Base-by-base conservation (phyloP, 2,888 invertebrate genomes). In the Chironomus riparius region DNA sequence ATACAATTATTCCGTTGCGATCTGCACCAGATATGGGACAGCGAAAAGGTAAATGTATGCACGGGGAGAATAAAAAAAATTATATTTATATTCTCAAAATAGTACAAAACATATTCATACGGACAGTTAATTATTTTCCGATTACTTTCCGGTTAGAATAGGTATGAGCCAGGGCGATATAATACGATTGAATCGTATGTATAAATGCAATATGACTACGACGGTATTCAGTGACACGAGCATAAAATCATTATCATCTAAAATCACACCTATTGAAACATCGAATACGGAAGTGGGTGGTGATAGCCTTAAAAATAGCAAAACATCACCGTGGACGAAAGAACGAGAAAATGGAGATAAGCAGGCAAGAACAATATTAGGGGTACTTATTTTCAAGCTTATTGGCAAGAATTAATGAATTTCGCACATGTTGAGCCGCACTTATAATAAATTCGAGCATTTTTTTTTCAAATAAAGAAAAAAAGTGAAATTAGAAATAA, bases 1-100 rank as follows among this genome's bases (percentile, higher is more conserved):
- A 47, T 12, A 65, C 74, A 15, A 13, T 74, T 4, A 38, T 74
- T 21, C 65, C 74, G 7, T 10, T 74, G 10, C 12, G 22, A 2
- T 3, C 10, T 65, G 24, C 65, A 10, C 47, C 65, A 13, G 77
- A 68, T 79, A 80, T 85, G 76, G 85, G 85, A 0, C 85, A 85
- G 70, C 78, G 80, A 21, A 71, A 78, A 47, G 74, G 74, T 74
- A 68, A 74, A 71, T 56, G 18, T n/a, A 12, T 47, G 13, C 13
- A 28, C 12, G n/a, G 28, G 10, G 12, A 18, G 47, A 28, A 13
- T n/a, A n/a, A n/a, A n/a, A n/a, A n/a, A n/a, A n/a, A n/a, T n/a
- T n/a, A n/a, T n/a, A n/a, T n/a, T n/a, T n/a, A n/a, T 47, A 47
- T 10, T 10, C 38, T 38, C 38, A 12, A 18, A 18, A 70, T 38